Evolutionary conservation across 2,113 vertebrate species (phyloP).

Genomic region (Crotalus helleri): DNA sequence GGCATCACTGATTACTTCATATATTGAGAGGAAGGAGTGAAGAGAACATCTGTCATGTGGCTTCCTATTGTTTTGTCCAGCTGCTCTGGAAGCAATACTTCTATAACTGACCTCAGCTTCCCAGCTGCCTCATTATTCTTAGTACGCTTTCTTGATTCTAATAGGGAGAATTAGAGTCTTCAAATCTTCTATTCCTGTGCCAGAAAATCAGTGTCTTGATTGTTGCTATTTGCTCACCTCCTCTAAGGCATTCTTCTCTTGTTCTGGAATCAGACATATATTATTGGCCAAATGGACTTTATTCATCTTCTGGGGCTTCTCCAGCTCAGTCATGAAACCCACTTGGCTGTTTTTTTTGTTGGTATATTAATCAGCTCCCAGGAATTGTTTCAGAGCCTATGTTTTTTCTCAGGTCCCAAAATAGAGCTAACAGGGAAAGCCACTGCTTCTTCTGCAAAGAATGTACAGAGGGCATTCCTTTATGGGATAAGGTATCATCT

Average conservation of each 20-base stretch:
- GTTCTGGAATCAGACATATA: not conserved
- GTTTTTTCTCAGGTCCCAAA: not conserved
- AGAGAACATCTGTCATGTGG: not conserved
- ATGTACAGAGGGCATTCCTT: not conserved
- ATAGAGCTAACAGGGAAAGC: not conserved
- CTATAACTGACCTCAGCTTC: not conserved
- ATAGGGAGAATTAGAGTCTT: not conserved
- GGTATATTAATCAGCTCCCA: not conserved
- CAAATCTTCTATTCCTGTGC: not conserved
- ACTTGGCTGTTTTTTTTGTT: not conserved
- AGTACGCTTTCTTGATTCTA: not conserved
- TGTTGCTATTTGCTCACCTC: not conserved
- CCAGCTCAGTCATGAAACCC: not conserved
- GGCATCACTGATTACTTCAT: not conserved
- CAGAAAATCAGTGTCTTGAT: not conserved
- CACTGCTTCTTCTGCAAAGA: not conserved
- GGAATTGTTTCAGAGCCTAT: not conserved
- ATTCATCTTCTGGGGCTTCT: not conserved
- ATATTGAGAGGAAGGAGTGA: not conserved
- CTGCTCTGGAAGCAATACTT: not conserved
- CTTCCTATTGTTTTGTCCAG: not conserved
- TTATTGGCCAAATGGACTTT: not conserved
- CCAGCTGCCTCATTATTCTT: not conserved
- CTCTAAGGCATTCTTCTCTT: not conserved
- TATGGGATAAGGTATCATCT: not conserved